These are phyloP conservation scores for Heterotis niloticus DNA, from an alignment of 2,113 vertebrate species.

Conservation along the genomic window DNA sequence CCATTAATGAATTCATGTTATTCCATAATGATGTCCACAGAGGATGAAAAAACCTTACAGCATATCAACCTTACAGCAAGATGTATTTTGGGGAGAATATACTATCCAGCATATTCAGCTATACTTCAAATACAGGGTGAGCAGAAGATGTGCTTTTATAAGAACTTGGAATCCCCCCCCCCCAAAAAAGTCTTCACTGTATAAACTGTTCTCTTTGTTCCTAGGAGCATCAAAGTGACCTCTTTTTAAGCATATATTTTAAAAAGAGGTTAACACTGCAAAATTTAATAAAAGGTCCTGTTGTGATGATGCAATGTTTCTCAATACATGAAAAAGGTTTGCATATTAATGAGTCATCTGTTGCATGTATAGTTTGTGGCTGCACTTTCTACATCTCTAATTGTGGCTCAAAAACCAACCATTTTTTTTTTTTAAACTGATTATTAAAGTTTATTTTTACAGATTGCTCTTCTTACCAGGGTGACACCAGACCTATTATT, in stretches of 20 bases:
- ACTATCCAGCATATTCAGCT: slow-evolving; percentile 1
- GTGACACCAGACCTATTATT: too few relatives aligned
- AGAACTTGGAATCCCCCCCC: not conserved
- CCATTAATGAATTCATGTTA: slow-evolving; percentile 2
- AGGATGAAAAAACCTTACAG: not conserved
- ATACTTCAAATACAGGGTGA: not conserved
- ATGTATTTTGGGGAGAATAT: not conserved
- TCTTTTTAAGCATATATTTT: slow-evolving; percentile 11
- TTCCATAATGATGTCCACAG: not conserved
- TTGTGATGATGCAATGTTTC: not conserved
- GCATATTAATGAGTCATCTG: too few relatives aligned
- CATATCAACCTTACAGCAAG: not conserved
- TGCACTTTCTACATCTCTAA: too few relatives aligned
- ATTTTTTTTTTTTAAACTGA: too few relatives aligned
- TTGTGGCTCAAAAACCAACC: too few relatives aligned
- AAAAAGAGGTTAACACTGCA: not conserved
- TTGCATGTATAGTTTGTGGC: too few relatives aligned
- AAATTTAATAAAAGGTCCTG: not conserved
- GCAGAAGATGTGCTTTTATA: slow-evolving; percentile 6
- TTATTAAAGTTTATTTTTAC: too few relatives aligned
- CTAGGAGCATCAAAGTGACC: too few relatives aligned
- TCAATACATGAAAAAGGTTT: not conserved
- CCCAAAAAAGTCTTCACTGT: too few relatives aligned
- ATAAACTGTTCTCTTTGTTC: too few relatives aligned
- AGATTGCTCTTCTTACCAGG: too few relatives aligned